phyloP scores from a whole-genome alignment of 2,888 invertebrate genomes.

The Chymomyza amoena region DNA sequence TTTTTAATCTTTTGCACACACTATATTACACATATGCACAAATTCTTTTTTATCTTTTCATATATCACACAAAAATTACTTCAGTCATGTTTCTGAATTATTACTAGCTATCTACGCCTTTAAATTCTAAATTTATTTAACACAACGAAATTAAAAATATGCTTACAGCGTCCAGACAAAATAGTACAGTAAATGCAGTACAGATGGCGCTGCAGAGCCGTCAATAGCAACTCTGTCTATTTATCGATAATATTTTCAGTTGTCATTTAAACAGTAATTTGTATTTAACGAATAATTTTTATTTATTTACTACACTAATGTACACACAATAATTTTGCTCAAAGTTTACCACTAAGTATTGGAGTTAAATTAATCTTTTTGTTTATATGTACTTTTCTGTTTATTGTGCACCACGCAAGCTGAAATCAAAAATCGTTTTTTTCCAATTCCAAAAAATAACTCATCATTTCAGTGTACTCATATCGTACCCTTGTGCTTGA shows the following conservation, averaged over 20 bases:
- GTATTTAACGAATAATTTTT: too few species aligned
- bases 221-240: background rate
- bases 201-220: background rate
- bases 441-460: too few species aligned
- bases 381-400: too few species aligned
- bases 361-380: too few species aligned
- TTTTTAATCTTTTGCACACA: background rate
- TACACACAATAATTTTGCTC: too few species aligned
- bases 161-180: background rate
- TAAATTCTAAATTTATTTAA: conserved; percentile 3
- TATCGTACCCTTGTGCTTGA: too few species aligned
- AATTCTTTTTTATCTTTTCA: background rate
- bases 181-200: background rate
- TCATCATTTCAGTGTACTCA: too few species aligned
- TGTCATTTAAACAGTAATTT: too few species aligned
- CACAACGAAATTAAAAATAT: background rate
- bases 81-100: background rate
- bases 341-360: too few species aligned
- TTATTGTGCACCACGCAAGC: too few species aligned
- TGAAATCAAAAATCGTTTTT: too few species aligned
- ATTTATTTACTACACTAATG: too few species aligned
- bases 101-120: background rate
- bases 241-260: background rate
- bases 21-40: background rate
- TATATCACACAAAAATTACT: background rate